Evolutionary conservation across 2,888 invertebrate species (phyloP), one percentile per base, ranked within the genome.

Genomic region (Erynnis tages): DNA sequence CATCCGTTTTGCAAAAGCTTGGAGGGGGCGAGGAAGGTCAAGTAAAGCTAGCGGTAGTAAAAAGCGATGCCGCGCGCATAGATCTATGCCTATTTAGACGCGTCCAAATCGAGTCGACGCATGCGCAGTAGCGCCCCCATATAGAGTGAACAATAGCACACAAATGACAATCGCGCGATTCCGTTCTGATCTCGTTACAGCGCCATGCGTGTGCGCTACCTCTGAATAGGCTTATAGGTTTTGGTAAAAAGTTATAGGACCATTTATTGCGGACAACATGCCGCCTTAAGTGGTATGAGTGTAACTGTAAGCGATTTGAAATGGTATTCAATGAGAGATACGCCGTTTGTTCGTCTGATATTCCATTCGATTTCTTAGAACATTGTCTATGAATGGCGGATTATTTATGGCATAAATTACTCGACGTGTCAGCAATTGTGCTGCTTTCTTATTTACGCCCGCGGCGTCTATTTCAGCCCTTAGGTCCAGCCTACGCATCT

Each of bases 51-150:
- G 84, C 56, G 47, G 56, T 43, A 38, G 63, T 65, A 76, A 75
- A 84, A 82, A 82, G 83, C 77, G 61, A 67, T 64, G 82, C 86
- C 83, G 84, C 83, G 65, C 66, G 73, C 82, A 82, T 85, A 87
- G 87, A 87, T 85, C 87, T 84, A 77, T 76, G 82, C 85, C 74
- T 81, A 83, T 86, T 86, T 85, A 87, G 87, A 87, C 77, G 69
- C 73, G 83, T 76, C 83, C 81, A 82, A 84, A 84, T 76, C 69
- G 67, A 75, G 78, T 66, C 61, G 62, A 63, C 69, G 73, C 73
- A 62, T 63, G 73, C 76, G 72, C 82, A 71, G 81, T 71, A 69
- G 81, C 81, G 82, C 77, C 79, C 69, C 87, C 88, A 80, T 87
- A 88, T 87, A 83, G 71, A 88, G 88, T 82, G 76, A 73, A 88